A percentile compares a stretch with the other conserved stretches of the same genome.
These are phyloP conservation scores for Galaxea fascicularis DNA, from an alignment of 92 coral and sea anemone species.

Conservation along the genomic window DNA sequence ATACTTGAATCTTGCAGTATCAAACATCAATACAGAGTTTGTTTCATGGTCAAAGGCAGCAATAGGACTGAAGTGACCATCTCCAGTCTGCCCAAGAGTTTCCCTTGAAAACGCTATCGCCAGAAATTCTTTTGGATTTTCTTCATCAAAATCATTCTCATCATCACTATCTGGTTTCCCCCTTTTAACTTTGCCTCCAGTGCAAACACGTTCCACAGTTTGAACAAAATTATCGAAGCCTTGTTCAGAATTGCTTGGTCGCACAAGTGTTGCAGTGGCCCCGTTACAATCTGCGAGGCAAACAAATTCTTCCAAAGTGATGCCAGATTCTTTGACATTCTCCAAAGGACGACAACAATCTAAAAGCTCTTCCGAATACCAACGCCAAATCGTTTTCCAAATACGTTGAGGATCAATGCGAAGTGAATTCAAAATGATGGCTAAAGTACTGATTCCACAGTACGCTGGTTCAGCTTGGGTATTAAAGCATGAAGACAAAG, in stretches of 20 bases:
- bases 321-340: constrained; percentile 74
- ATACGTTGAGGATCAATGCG: constrained; percentile 89
- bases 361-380: constrained; percentile 91
- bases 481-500: constrained; percentile 83
- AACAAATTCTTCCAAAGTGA: constrained; percentile 83
- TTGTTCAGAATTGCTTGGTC: constrained; percentile 49
- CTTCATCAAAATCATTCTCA: constrained; percentile 40
- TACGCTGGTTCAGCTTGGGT: constrained; percentile 93
- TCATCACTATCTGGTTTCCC: neutral
- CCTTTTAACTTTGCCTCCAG: constrained; percentile 45
- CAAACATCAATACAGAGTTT: constrained; percentile 81
- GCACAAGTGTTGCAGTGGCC: constrained; percentile 71
- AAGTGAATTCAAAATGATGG: constrained; percentile 87
- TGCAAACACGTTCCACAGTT: constrained; percentile 66
- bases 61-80: constrained; percentile 94
- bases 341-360: constrained; percentile 91
- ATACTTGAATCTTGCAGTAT: constrained; percentile 93
- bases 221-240: constrained; percentile 51
- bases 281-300: constrained; percentile 93
- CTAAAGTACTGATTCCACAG: constrained; percentile 90
- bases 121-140: constrained; percentile 66
- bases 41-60: constrained; percentile 87
- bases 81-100: constrained; percentile 81
- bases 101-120: constrained; percentile 77
- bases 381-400: constrained; percentile 96